These are phyloP conservation scores for Napeogenes inachia DNA, from an alignment of 2,888 invertebrate genomes.

Conservation along the genomic window DNA sequence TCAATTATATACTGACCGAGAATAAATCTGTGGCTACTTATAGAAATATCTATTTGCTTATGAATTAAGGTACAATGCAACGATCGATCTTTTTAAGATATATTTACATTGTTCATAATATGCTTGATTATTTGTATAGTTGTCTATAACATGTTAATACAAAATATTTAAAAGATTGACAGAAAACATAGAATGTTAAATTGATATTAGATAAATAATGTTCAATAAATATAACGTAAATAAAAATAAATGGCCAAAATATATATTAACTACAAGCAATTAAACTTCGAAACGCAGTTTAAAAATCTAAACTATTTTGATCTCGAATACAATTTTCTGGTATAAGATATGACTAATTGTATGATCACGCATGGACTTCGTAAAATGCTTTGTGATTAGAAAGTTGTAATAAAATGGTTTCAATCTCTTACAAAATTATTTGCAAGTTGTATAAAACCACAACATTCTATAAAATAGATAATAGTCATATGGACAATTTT, in stretches of 20 bases:
- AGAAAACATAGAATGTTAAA: too few relatives aligned
- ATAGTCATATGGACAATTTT: not conserved
- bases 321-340: slow-evolving; percentile 19
- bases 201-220: slow-evolving; percentile 22
- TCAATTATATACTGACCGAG: too few relatives aligned
- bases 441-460: too few relatives aligned
- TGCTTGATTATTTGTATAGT: too few relatives aligned
- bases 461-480: not conserved
- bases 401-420: slow-evolving; percentile 12
- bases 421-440: not conserved
- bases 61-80: too few relatives aligned
- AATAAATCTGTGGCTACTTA: too few relatives aligned
- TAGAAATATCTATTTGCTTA: too few relatives aligned
- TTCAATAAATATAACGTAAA: slow-evolving; percentile 19
- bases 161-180: too few relatives aligned
- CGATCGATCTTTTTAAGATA: too few relatives aligned
- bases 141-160: too few relatives aligned
- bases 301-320: slow-evolving; percentile 22
- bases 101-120: too few relatives aligned
- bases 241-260: not conserved
- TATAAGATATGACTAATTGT: slow-evolving; percentile 14
- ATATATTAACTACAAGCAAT: slow-evolving; percentile 4
- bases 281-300: slow-evolving; percentile 8
- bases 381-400: slow-evolving; percentile 20
- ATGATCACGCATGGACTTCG: slow-evolving; percentile 18